Conservation (phyloP, 2,797 vertebrate species). For the Pangasius mekongensis region DNA sequence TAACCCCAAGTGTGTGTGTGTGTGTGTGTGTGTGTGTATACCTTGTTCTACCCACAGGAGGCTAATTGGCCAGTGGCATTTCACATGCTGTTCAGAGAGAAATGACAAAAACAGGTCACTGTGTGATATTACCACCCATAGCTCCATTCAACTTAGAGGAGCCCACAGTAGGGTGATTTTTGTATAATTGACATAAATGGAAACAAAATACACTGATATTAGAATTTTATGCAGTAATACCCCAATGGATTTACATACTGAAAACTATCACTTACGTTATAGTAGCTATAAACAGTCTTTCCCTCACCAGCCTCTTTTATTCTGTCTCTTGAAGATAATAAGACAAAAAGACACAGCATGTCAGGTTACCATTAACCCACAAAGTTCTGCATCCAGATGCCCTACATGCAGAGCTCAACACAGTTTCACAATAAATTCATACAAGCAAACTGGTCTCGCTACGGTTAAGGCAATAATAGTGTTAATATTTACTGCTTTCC, state of each 20-base stretch:
- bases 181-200: background rate
- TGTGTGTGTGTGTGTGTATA: conserved; percentile 18
- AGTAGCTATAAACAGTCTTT: background rate
- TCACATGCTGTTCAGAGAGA: conserved; percentile 48
- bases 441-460: background rate
- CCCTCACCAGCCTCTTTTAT: background rate
- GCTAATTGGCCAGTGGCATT: conserved; percentile 59
- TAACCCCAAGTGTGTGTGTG: conserved; percentile 12
- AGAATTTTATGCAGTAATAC: background rate
- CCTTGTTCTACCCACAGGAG: conserved; percentile 41
- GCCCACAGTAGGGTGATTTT: background rate
- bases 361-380: background rate
- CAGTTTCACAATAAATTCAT: background rate
- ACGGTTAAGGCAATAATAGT: background rate
- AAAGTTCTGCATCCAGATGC: background rate
- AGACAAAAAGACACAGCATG: background rate
- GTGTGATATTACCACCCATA: conserved; percentile 46
- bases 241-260: background rate
- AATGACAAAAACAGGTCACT: conserved; percentile 41
- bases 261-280: background rate
- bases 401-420: background rate
- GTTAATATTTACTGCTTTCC: background rate
- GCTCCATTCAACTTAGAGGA: background rate
- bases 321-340: too few relatives aligned
- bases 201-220: background rate